A percentile compares a stretch with the other conserved stretches of the same genome.
Conservation (phyloP, 2,797 vertebrate genomes). For the Crocodylus rhombifer region DNA sequence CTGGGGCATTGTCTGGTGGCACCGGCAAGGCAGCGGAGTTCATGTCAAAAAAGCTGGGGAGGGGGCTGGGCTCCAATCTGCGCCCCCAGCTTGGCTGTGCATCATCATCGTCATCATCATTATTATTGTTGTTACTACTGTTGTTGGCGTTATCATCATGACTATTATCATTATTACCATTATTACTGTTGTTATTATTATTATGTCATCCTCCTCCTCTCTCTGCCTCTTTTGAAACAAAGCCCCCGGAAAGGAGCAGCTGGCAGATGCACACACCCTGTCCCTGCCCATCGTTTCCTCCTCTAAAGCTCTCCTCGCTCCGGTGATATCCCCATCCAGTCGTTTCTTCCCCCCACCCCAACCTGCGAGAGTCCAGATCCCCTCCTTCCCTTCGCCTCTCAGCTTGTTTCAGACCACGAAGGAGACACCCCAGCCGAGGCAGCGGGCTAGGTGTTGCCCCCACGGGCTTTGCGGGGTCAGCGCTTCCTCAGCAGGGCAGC, state of each 20-base stretch:
- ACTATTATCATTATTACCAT: too few relatives aligned
- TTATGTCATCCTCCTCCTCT: neutral
- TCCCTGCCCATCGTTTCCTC: neutral
- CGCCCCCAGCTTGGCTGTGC: neutral
- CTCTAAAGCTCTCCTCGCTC: too few relatives aligned
- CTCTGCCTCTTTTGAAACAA: slow-evolving; percentile 39
- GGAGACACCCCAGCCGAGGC: too few relatives aligned
- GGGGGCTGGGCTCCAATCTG: neutral
- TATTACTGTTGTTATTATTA: too few relatives aligned
- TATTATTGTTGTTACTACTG: too few relatives aligned
- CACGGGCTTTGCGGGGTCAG: neutral
- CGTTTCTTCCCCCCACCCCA: too few relatives aligned
- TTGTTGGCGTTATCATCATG: too few relatives aligned
- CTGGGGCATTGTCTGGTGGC: slow-evolving; percentile 29
- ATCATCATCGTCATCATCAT: too few relatives aligned
- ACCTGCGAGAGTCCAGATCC: too few relatives aligned
- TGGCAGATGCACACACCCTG: neutral
- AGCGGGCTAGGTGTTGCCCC: neutral
- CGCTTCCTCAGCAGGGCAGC: accelerated
- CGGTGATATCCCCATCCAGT: too few relatives aligned
- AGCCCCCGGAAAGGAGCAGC: slow-evolving; percentile 28
- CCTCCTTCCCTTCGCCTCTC: too few relatives aligned
- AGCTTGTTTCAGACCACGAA: too few relatives aligned
- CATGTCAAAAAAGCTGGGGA: neutral
- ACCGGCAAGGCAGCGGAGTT: slow-evolving; percentile 1